A percentile compares a stretch with the other conserved stretches of the same genome.
phyloP scores from a whole-genome alignment of 2,113 vertebrate genomes.

The Sardina pilchardus region DNA sequence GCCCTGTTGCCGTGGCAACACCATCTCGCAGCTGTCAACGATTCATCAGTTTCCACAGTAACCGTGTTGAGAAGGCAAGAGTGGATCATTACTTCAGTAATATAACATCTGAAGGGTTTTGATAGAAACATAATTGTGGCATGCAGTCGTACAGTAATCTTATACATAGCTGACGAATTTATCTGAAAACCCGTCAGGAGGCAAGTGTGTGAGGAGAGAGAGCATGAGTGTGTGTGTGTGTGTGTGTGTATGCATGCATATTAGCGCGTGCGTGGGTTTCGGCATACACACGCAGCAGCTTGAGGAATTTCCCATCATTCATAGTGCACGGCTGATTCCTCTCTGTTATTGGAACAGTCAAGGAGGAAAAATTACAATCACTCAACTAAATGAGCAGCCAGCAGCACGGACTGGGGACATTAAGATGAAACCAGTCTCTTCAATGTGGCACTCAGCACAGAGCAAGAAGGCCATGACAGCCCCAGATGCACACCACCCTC shows the following conservation, averaged over 20 bases:
- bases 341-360: not conserved
- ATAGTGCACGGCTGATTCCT: not conserved
- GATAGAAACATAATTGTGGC: slow-evolving; percentile 61
- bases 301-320: not conserved
- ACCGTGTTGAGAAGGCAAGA: slow-evolving; percentile 62
- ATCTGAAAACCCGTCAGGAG: not conserved
- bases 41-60: slow-evolving; percentile 76
- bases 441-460: not conserved
- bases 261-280: not conserved
- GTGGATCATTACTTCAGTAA: slow-evolving; percentile 66
- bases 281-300: not conserved
- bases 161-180: not conserved
- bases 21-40: slow-evolving; percentile 68
- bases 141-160: slow-evolving; percentile 35
- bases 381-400: not conserved
- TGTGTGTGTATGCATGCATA: slow-evolving; percentile 19
- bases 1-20: slow-evolving; percentile 68
- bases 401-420: not conserved
- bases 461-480: not conserved
- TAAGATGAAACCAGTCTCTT: not conserved
- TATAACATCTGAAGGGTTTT: slow-evolving; percentile 61
- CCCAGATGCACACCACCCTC: not conserved
- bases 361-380: not conserved
- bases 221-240: not conserved
- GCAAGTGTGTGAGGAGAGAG: not conserved